phyloP scores from a whole-genome alignment of 2,113 vertebrate genomes.

The Periophthalmus modestus region DNA sequence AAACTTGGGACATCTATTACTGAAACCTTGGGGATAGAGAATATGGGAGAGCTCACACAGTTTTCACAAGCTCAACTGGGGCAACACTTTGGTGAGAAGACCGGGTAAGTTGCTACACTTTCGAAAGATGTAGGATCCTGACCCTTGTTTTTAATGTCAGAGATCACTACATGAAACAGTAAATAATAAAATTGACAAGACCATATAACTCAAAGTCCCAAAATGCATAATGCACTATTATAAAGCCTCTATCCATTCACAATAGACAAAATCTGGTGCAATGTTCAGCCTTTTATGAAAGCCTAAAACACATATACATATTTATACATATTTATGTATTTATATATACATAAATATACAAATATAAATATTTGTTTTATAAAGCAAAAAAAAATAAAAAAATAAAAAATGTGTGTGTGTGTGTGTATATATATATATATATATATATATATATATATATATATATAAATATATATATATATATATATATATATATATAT shows the following conservation, averaged over 20 bases:
- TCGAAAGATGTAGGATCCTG: neutral
- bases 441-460: too few relatives aligned
- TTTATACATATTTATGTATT: too few relatives aligned
- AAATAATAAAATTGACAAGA: neutral
- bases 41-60: slow-evolving; percentile 87
- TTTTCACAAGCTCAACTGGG: slow-evolving; percentile 85
- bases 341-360: too few relatives aligned
- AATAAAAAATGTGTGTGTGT: too few relatives aligned
- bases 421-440: too few relatives aligned
- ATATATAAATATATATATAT: too few relatives aligned
- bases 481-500: too few relatives aligned
- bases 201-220: too few relatives aligned
- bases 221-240: neutral
- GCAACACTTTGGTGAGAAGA: slow-evolving; percentile 92
- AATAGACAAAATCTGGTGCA: neutral
- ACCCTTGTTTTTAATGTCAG: neutral
- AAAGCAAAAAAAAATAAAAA: too few relatives aligned
- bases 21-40: slow-evolving; percentile 82
- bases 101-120: slow-evolving; percentile 81
- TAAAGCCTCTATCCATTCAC: neutral
- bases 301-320: too few relatives aligned
- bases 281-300: neutral
- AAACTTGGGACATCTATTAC: slow-evolving; percentile 88
- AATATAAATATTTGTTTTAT: too few relatives aligned
- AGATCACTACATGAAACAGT: neutral